Base-by-base conservation (phyloP, 2,888 invertebrate species). In the Tipula vernalis region DNA sequence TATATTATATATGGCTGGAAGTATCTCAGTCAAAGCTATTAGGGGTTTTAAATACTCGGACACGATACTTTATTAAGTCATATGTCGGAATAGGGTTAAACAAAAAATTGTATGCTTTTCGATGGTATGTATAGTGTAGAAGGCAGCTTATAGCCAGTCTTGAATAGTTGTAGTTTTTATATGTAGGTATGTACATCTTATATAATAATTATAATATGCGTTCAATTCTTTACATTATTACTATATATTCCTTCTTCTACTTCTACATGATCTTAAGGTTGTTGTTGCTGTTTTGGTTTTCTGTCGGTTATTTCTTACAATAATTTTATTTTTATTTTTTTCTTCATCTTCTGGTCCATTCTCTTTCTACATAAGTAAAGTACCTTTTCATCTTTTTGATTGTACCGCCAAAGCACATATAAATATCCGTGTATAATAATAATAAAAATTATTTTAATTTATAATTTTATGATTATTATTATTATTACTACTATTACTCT, bases 151-250 rank as follows among this genome's bases (percentile, higher is more conserved):
- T 71, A 71, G 28, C 10, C 71, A 71, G 71, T 51, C n/a, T n/a
- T 51, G 8, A 51, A 51, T 51, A 51, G 51, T 51, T 51, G 5
- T n/a, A 51, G n/a, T 51, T 71, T 51, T 71, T 10, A 10, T 71
- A 71, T 28, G n/a, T 47, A 57, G 2, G 12, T 71, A 71, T 8
- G 10, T 71, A 28, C 3, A 8, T 71, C 28, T 71, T 71, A 71
- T 71, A 71, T 71, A 71, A 71, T 71, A 71, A 71, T 71, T 71
- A 71, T 71, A 71, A 71, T 71, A 71, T 71, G 71, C 71, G 71
- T 71, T 71, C 71, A 71, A 71, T 71, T 71, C 71, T 10, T 71
- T 71, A 71, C 12, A 28, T 71, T 71, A 71, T 28, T 71, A 71
- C 71, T 71, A 71, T 28, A 51, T 18, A 71, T 71, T 71, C 28